phyloP scores from a whole-genome alignment of 2,797 vertebrate genomes.

The Paratrypauchen microcephalus region DNA sequence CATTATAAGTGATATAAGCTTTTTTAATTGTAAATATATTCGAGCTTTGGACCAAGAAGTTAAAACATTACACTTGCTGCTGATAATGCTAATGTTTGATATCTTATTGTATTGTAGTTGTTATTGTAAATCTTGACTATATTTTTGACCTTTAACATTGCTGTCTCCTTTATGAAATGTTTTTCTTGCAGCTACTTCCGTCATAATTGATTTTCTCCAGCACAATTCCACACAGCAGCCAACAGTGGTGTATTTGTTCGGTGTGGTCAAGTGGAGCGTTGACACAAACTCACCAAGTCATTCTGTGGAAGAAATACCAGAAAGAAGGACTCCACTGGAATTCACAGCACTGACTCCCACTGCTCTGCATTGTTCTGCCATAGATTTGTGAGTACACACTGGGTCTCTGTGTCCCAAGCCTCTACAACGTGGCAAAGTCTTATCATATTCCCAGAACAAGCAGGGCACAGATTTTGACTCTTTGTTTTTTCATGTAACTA shows the following conservation, averaged over 20 bases:
- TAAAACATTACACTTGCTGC: no score
- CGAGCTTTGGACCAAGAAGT: no score
- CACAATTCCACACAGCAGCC: conserved; percentile 47
- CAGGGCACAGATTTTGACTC: background rate
- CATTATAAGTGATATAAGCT: background rate
- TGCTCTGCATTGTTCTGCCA: conserved; percentile 49
- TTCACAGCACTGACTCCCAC: conserved; percentile 64
- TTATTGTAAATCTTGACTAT: conserved; percentile 13
- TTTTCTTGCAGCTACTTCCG: conserved; percentile 50
- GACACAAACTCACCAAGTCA: conserved; percentile 52
- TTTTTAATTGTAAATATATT: background rate
- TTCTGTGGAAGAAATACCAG: conserved; percentile 59
- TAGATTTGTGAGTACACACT: conserved; percentile 15
- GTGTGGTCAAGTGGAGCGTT: conserved; percentile 44
- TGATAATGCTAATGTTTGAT: background rate
- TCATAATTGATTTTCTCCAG: conserved; percentile 41
- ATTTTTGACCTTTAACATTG: conserved; percentile 13
- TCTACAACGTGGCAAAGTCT: conserved; percentile 47
- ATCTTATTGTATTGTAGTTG: no score
- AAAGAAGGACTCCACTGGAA: conserved; percentile 62
- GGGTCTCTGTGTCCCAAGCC: conserved; percentile 42
- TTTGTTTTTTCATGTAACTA: background rate
- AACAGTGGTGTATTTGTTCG: conserved; percentile 66
- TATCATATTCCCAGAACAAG: conserved; percentile 23
- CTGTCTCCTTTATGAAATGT: conserved; percentile 21